Base-by-base conservation (phyloP, 2,113 vertebrate genomes). In the Fulmarus glacialis region DNA sequence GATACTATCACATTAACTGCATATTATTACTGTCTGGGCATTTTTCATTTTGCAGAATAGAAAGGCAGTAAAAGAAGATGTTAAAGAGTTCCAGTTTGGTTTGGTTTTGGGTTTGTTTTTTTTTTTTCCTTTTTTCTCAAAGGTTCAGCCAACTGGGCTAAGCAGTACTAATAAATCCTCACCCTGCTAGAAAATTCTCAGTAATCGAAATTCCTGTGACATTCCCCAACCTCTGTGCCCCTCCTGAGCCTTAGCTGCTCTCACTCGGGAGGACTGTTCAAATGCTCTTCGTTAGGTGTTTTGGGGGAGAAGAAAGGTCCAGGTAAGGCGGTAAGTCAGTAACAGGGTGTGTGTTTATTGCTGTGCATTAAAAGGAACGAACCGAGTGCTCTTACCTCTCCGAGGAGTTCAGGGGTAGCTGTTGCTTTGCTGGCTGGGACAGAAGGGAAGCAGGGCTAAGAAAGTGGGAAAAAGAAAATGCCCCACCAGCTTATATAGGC, bases 341-440 rank as follows among this genome's bases (percentile, higher is more conserved):
- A 52, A 38, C 20, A 52, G 30, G 6, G 15, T 38, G 29, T 30
- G 24, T 4, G 5, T 73, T 59, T 52, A 29, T 19, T 72, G 52
- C 70, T 64, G 17, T 34, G 15, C 24, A 52, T 48, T 36, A 60
- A 80, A 93, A 85, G 34, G 42, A 90, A 60, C 4, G 6, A 80
- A 86, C 16, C 73, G n/a, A 72, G 15, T 42, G 8, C 38, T 93
- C 97, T 97, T 97, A 97, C 97, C 96, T 97, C 67, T 94, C 38
- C 0, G 92, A 38, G 3, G 97, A 77, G 64, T 58, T 86, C 50
- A 27, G 59, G 42, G 16, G 40, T 11, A 78, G 60, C 47, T 84
- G 87, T 38, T 43, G 47, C 75, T 89, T 81, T 83, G 42, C 42
- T 91, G 75, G 14, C 26, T 23, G 15, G 87, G 73, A 59, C 64